Conservation (phyloP, 2,888 invertebrate genomes). For the Ferrisia virgata region DNA sequence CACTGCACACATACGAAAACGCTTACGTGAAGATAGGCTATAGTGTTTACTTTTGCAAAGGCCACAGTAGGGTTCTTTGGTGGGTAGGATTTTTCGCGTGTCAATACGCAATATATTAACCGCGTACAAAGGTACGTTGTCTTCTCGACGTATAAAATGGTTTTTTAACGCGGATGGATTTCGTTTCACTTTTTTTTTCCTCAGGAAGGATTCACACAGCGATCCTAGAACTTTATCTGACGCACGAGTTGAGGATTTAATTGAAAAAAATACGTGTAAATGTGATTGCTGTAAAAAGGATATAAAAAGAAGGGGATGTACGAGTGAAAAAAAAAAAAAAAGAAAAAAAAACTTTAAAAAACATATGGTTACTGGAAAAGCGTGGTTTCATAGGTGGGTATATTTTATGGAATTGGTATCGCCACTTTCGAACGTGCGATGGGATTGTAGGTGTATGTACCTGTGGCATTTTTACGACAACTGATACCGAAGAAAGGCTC, state of each 20-base stretch:
- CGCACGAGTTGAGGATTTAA: not conserved
- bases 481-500: not conserved
- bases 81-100: not conserved
- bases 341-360: not conserved
- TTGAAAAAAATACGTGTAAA: not conserved
- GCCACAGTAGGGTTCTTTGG: not conserved
- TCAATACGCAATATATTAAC: not conserved
- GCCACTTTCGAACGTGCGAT: not conserved
- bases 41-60: not conserved
- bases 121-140: not conserved
- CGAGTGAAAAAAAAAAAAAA: too few species aligned
- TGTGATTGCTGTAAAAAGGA: not conserved
- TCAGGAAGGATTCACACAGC: not conserved
- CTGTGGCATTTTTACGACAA: not conserved
- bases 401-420: not conserved
- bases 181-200: not conserved
- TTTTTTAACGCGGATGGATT: not conserved
- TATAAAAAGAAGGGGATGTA: not conserved
- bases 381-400: not conserved
- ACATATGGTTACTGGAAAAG: not conserved
- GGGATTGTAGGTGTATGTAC: not conserved
- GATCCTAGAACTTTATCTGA: not conserved
- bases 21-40: not conserved
- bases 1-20: not conserved
- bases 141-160: not conserved